These are phyloP conservation scores for Spisula solida DNA, from an alignment of 2,888 invertebrate species.

Conservation along the genomic window DNA sequence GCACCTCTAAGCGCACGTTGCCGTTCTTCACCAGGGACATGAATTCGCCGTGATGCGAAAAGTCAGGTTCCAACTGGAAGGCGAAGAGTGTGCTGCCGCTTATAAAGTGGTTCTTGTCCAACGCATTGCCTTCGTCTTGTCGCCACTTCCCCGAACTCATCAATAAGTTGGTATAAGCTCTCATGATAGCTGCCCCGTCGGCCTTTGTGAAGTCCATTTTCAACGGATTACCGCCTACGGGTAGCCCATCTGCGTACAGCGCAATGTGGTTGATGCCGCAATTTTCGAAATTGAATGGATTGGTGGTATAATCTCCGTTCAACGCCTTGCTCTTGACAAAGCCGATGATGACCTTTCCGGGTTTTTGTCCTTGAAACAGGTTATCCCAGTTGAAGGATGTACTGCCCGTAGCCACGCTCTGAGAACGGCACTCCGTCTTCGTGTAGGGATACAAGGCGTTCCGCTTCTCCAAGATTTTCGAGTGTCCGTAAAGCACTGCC, in stretches of 20 bases:
- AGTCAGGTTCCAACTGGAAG: constrained; percentile 60
- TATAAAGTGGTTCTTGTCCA: constrained; percentile 45
- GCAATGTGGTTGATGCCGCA: constrained; percentile 53
- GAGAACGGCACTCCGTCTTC: constrained; percentile 38
- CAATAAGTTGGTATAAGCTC: constrained; percentile 56
- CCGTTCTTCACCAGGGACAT: constrained; percentile 54
- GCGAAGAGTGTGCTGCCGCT: constrained; percentile 50
- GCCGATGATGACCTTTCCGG: constrained; percentile 54
- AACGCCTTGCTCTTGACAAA: constrained; percentile 55
- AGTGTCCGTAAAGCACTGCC: constrained; percentile 59
- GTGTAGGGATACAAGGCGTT: constrained; percentile 54
- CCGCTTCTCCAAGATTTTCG: constrained; percentile 48
- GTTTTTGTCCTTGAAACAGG: constrained; percentile 58
- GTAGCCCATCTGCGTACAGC: constrained; percentile 58
- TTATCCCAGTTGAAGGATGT: constrained; percentile 59
- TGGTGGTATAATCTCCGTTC: constrained; percentile 51
- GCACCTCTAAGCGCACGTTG: constrained; percentile 53
- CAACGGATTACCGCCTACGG: constrained; percentile 56
- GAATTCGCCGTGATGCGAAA: constrained; percentile 60
- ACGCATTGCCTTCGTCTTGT: constrained; percentile 47
- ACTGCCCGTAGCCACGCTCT: constrained; percentile 51
- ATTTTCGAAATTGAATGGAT: constrained; percentile 59
- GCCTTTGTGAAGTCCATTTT: constrained; percentile 47
- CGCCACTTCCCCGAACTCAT: constrained; percentile 52
- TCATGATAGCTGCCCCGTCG: constrained; percentile 37